Evolutionary conservation across 2,797 vertebrate genomes (phyloP).

Genomic region (Rousettus madagascariensis): DNA sequence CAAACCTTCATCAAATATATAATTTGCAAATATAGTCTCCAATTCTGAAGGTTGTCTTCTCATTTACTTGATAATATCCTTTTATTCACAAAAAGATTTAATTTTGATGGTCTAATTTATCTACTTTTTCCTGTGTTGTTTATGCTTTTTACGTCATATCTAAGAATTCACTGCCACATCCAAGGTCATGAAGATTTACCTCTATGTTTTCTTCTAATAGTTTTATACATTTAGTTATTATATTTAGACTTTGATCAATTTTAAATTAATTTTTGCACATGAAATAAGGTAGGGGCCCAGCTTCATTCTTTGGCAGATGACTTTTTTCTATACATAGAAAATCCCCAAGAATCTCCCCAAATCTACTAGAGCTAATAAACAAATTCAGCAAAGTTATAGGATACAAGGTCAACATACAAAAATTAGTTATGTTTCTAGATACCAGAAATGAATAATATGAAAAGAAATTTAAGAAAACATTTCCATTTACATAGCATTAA

Average conservation of each 20-base stretch:
- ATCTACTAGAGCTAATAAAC: not conserved
- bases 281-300: not conserved
- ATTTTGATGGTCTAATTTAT: not conserved
- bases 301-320: not conserved
- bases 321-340: not conserved
- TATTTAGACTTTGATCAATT: not conserved
- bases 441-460: not conserved
- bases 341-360: not conserved
- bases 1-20: not conserved
- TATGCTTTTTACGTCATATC: not conserved
- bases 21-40: not conserved
- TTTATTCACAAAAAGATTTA: constrained; percentile 11
- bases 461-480: constrained; percentile 22
- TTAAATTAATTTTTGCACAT: not conserved
- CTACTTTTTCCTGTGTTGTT: not conserved
- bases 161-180: not conserved
- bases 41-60: not conserved
- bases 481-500: not conserved
- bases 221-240: not conserved
- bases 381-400: not conserved
- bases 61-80: not conserved
- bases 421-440: constrained; percentile 9
- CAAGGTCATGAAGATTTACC: not conserved
- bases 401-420: not conserved
- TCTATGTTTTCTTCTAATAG: not conserved